phyloP scores from a whole-genome alignment of 2,797 vertebrate species.

The Carapus acus region DNA sequence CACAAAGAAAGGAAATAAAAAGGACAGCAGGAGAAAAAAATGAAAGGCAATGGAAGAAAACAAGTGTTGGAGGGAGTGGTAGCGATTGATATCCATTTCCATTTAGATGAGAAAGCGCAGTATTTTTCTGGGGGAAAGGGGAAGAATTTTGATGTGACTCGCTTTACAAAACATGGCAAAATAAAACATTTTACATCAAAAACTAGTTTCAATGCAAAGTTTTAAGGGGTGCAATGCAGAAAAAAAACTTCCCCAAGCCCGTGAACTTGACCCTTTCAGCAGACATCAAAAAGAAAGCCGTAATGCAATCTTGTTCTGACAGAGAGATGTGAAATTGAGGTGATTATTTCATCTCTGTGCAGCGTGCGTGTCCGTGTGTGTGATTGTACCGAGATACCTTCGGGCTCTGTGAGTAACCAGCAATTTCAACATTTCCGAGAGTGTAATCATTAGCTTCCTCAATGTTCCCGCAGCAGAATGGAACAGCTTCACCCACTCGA shows the following conservation, averaged over 20 bases:
- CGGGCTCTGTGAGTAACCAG: conserved; percentile 48
- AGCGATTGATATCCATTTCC: conserved; percentile 68
- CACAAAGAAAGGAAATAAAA: conserved; percentile 23
- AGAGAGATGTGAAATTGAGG: conserved; percentile 56
- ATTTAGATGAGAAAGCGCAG: conserved; percentile 70
- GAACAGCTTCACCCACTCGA: conserved; percentile 11
- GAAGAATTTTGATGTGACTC: conserved; percentile 54
- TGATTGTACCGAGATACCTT: conserved; percentile 24
- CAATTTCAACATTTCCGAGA: conserved; percentile 44
- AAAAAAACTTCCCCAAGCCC: conserved; percentile 43
- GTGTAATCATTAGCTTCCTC: conserved; percentile 35
- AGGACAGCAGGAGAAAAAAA: conserved; percentile 21
- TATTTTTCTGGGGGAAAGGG: conserved; percentile 43
- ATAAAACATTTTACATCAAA: conserved; percentile 47
- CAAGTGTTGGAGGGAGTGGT: conserved; percentile 10
- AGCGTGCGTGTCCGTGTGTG: conserved; percentile 9
- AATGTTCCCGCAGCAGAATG: conserved; percentile 5
- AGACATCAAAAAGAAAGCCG: conserved; percentile 57
- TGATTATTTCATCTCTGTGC: conserved; percentile 59
- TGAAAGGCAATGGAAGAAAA: conserved; percentile 34
- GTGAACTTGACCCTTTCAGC: conserved; percentile 37
- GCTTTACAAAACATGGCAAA: conserved; percentile 48
- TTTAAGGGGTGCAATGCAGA: conserved; percentile 40
- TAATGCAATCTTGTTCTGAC: conserved; percentile 56
- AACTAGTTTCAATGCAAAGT: conserved; percentile 53